Percentiles rank a stretch among this genome's conserved stretches.
phyloP scores from a whole-genome alignment of 2,797 vertebrate species.

The Argyrosomus regius region DNA sequence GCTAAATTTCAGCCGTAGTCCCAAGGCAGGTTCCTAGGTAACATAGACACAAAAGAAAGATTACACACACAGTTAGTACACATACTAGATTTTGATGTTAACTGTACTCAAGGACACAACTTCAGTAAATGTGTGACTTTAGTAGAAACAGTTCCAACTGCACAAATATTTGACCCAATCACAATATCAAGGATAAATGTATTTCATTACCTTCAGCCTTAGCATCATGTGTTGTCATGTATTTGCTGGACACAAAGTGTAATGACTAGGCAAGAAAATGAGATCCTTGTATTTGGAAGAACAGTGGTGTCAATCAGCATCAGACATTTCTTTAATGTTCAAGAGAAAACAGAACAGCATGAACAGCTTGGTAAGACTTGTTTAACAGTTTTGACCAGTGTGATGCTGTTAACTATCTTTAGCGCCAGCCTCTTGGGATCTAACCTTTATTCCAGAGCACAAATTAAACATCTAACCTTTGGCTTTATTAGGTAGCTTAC shows the following conservation, averaged over 20 bases:
- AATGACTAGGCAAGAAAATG: not conserved
- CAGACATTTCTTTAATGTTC: not conserved
- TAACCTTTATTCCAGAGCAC: slow-evolving; percentile 7
- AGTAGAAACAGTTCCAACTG: not conserved
- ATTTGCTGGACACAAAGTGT: not conserved
- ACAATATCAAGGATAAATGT: not conserved
- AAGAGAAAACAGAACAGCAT: not conserved
- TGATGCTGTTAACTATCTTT: slow-evolving; percentile 2
- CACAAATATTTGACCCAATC: not conserved
- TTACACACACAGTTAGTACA: not conserved
- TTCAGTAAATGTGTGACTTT: not conserved
- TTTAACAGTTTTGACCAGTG: not conserved
- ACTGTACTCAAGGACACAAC: too few relatives aligned
- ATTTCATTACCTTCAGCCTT: not conserved
- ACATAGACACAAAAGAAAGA: too few relatives aligned
- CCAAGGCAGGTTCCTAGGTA: too few relatives aligned
- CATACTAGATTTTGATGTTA: not conserved
- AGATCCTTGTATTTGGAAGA: not conserved
- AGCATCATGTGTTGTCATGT: too few relatives aligned
- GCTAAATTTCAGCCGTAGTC: too few relatives aligned
- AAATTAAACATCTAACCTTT: slow-evolving; percentile 13
- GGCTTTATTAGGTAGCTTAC: slow-evolving; percentile 1
- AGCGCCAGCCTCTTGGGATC: slow-evolving; percentile 21
- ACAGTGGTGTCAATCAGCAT: not conserved
- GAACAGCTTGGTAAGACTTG: not conserved